Evolutionary conservation across 2,888 invertebrate species (phyloP).

Genomic region (Melikaiella ostensackeni): DNA sequence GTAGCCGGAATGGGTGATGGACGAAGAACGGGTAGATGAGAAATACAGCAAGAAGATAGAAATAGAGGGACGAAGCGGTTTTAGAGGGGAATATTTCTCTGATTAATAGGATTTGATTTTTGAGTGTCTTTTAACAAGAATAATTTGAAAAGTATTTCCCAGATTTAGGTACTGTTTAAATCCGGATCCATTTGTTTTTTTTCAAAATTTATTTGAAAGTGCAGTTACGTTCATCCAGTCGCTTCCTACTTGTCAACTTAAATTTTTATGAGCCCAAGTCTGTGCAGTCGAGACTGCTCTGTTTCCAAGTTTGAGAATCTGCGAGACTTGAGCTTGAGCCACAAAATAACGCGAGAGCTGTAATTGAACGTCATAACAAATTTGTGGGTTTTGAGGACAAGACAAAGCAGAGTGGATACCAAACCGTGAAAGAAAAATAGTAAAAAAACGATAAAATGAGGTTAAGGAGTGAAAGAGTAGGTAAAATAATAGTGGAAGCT

Average conservation of each 20-base stretch:
- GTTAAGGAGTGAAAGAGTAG: too few relatives aligned
- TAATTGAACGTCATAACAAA: too few relatives aligned
- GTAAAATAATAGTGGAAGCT: too few relatives aligned
- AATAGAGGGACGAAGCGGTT: background rate
- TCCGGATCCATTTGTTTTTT: background rate
- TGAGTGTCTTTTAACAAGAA: background rate
- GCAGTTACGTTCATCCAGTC: background rate
- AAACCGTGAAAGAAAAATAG: too few relatives aligned
- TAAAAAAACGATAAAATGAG: too few relatives aligned
- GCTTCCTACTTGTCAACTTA: background rate
- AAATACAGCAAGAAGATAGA: conserved; percentile 7
- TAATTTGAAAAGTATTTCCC: background rate
- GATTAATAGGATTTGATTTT: background rate
- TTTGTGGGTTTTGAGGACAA: too few relatives aligned
- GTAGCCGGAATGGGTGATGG: conserved; percentile 64
- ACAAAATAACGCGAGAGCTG: too few relatives aligned
- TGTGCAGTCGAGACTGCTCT: background rate
- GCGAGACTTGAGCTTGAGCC: background rate
- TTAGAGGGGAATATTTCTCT: conserved; percentile 8
- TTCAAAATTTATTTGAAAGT: background rate
- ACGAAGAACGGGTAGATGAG: conserved; percentile 57
- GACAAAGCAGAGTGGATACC: too few relatives aligned
- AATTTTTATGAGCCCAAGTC: background rate
- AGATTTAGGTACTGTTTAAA: background rate
- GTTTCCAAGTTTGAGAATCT: background rate